Base-by-base conservation (phyloP, 2,888 invertebrate species). In the Vesta saturnalis region DNA sequence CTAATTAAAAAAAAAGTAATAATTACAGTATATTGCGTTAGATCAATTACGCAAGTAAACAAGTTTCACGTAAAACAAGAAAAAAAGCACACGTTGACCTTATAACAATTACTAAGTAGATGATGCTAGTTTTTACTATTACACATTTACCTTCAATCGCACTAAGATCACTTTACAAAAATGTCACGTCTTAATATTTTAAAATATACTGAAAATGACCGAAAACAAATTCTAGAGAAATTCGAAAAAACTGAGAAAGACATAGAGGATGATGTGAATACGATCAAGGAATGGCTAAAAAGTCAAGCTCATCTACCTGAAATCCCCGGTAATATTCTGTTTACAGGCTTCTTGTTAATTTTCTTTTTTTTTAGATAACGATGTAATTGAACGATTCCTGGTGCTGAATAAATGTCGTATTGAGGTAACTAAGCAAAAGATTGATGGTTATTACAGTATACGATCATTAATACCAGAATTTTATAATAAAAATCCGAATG, bases 361-460 rank as follows among this genome's bases (percentile, higher is more conserved):
- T 47, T n/a, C n/a, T n/a, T n/a, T 39, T 67, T 73, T 76, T 66
- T 72, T 55, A 79, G 79, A 73, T 47, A 72, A 74, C 5, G 60
- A 23, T 0, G 15, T 73, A 15, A 69, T 80, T 12, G 74, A 68
- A 62, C 66, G 67, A 15, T 77, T 78, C 54, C 35, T 79, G 4
- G 23, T 78, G 0, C 58, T 77, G 1, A 78, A 78, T 56, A 77
- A 78, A 59, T 77, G 73, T 58, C 75, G 75, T 15, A 70, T 78
- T 5, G 79, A 81, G 64, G 62, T 68, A 39, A 71, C 77, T 0
- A 80, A 81, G 57, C 63, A 72, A 46, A 77, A 76, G 58, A 64
- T 81, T 14, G 79, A 79, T 43, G 78, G 74, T 69, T 81, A 79
- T 52, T 81, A 79, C 66, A 76, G 76, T 0, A 69, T 78, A 4